Base-by-base conservation (phyloP, 2,797 vertebrate species). In the Prunella strophiata region DNA sequence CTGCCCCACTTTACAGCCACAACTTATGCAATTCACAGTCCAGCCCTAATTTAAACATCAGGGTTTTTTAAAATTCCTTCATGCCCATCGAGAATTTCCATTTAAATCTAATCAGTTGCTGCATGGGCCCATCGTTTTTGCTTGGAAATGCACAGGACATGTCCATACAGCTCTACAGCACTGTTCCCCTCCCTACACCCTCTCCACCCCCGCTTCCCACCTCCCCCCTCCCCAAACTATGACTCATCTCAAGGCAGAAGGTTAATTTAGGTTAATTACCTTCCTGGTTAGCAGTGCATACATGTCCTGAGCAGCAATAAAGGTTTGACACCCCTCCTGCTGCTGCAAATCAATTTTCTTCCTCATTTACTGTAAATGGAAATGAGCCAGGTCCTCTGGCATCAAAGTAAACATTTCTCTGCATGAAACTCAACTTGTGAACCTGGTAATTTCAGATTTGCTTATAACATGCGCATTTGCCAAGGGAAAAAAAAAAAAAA, bases 211-310 rank as follows among this genome's bases (percentile, higher is more conserved):
- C 27, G 0, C 85, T 92, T 94, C 92, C 80, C 94, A 91, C 87
- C 93, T 87, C 70, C 72, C 83, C 71, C 73, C 93, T 55, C 89
- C 86, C 83, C 83, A 94, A 92, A 85, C 94, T 94, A 66, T 95
- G 97, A 97, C 96, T 97, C 97, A 96, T 93, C 93, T 95, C 65
- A 95, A 96, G 94, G 89, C 95, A 73, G 93, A 91, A 97, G 97
- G 97, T 97, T 97, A 97, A 97, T 97, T 97, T 97, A 97, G 97
- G 97, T 97, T 97, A 97, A 97, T 97, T 97, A 97, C 97, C 97
- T 96, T 96, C 96, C 94, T 93, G 95, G 94, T 97, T 97, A 96
- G 95, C 93, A 94, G 96, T 92, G 95, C 94, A 96, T 96, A 95
- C 94, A 91, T 96, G 96, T 97, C 96, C 95, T 85, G 92, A 97